phyloP scores from a whole-genome alignment of 2,113 vertebrate species.

The Plestiodon gilberti region DNA sequence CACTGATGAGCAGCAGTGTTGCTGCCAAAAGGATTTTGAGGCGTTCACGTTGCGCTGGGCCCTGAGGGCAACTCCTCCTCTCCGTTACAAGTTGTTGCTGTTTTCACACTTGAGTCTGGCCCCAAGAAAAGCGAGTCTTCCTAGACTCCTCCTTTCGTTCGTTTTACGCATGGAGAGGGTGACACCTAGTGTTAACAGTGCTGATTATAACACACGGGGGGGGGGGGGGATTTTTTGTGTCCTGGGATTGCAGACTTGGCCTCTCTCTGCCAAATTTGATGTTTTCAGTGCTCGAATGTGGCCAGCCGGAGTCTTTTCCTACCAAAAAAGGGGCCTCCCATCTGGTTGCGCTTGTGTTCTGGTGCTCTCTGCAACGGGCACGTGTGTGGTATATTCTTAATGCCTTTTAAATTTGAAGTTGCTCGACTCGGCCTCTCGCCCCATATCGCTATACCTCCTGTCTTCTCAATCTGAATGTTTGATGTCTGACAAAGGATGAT shows the following conservation, averaged over 20 bases:
- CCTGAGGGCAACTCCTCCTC: background rate
- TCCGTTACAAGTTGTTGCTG: background rate
- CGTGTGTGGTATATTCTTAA: background rate
- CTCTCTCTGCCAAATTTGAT: background rate
- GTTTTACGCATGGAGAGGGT: constrained; percentile 53
- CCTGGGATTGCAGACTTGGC: fast-evolving
- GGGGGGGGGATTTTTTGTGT: background rate
- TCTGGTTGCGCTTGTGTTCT: background rate
- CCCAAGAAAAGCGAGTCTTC: constrained; percentile 1
- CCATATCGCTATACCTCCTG: too few species aligned
- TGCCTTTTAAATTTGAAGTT: too few species aligned
- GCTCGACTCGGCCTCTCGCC: too few species aligned
- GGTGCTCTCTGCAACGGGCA: background rate
- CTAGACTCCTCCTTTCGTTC: background rate
- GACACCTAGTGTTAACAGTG: constrained; percentile 69
- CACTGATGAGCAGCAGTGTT: constrained; percentile 40
- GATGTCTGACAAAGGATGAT: too few species aligned
- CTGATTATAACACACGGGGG: background rate
- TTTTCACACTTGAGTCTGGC: constrained; percentile 8
- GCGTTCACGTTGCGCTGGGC: constrained; percentile 34
- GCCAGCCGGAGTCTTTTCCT: background rate
- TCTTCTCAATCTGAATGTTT: too few species aligned
- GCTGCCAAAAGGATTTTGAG: constrained; percentile 54
- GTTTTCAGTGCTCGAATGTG: background rate
- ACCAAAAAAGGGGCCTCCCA: background rate